Conservation (phyloP, 2,797 vertebrate genomes). For the Lates japonicus region DNA sequence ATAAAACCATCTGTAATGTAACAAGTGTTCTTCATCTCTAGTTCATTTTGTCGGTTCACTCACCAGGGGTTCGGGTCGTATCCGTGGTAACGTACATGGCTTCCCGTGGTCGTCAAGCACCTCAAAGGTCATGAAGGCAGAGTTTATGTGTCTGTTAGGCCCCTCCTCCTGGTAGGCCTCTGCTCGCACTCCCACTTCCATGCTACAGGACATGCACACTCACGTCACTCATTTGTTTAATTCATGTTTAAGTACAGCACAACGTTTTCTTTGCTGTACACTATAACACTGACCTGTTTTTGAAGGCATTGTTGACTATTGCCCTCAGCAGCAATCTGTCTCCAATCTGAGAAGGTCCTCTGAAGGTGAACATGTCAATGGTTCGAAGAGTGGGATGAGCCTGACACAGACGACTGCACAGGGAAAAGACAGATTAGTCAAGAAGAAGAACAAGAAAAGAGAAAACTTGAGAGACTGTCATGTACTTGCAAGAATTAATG, state of each 20-base stretch:
- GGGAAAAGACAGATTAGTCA: neutral
- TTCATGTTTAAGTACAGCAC: neutral
- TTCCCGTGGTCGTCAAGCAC: constrained; percentile 88
- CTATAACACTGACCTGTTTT: constrained; percentile 86
- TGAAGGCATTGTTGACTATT: constrained; percentile 96
- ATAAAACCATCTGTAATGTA: no score
- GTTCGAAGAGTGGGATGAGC: constrained; percentile 90
- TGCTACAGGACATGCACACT: constrained; percentile 81
- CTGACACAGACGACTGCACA: constrained; percentile 90
- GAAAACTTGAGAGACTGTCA: neutral
- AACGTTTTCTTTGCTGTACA: neutral
- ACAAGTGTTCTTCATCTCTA: neutral
- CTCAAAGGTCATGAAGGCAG: constrained; percentile 96
- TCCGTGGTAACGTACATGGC: constrained; percentile 86
- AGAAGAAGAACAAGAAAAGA: neutral
- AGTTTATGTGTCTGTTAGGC: constrained; percentile 92
- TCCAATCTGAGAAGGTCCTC: constrained; percentile 93
- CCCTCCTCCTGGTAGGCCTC: constrained; percentile 92
- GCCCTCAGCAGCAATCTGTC: constrained; percentile 93
- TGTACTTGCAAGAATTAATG: neutral
- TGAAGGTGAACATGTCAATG: constrained; percentile 98
- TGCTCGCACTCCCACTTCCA: constrained; percentile 95
- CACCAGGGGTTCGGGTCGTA: constrained; percentile 91
- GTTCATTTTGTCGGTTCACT: constrained; percentile 46
- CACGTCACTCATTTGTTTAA: neutral